These are phyloP conservation scores for Armadillidium nasatum DNA, from an alignment of 1,140 invertebrate genomes.

Conservation along the genomic window DNA sequence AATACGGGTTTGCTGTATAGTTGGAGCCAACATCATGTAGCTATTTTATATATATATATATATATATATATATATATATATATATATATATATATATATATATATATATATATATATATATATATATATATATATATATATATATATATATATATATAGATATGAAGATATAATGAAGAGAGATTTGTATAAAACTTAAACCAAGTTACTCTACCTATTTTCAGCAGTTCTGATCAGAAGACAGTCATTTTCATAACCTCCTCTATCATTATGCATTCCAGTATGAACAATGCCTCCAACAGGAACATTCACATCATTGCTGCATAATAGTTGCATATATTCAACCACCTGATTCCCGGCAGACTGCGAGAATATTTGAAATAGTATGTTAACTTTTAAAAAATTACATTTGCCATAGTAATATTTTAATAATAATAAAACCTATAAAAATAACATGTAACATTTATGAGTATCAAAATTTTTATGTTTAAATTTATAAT, in stretches of 20 bases:
- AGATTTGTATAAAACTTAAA: not conserved
- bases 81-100: too few species aligned
- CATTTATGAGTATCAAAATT: too few species aligned
- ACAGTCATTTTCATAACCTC: slow-evolving; percentile 98
- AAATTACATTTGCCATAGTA: too few species aligned
- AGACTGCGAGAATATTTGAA: slow-evolving; percentile 50
- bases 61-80: too few species aligned
- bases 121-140: too few species aligned
- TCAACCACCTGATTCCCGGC: slow-evolving; percentile 83
- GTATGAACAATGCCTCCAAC: slow-evolving; percentile 93
- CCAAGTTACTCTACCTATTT: slow-evolving; percentile 67
- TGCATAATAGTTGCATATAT: slow-evolving; percentile 89
- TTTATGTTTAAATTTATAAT: too few species aligned
- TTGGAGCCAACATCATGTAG: slow-evolving; percentile 97
- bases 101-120: too few species aligned
- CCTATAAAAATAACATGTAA: too few species aligned
- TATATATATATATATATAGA: too few species aligned
- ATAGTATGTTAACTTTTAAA: too few species aligned
- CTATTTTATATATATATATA: slow-evolving; percentile 47
- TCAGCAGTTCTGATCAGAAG: slow-evolving; percentile 79
- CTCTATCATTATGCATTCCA: slow-evolving; percentile 92
- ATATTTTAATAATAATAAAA: too few species aligned
- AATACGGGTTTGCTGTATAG: slow-evolving; percentile 91
- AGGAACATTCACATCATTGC: slow-evolving; percentile 92
- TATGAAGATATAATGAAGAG: too few species aligned